phyloP scores from a whole-genome alignment of 1,140 invertebrate species.

The Oedothorax gibbosus region DNA sequence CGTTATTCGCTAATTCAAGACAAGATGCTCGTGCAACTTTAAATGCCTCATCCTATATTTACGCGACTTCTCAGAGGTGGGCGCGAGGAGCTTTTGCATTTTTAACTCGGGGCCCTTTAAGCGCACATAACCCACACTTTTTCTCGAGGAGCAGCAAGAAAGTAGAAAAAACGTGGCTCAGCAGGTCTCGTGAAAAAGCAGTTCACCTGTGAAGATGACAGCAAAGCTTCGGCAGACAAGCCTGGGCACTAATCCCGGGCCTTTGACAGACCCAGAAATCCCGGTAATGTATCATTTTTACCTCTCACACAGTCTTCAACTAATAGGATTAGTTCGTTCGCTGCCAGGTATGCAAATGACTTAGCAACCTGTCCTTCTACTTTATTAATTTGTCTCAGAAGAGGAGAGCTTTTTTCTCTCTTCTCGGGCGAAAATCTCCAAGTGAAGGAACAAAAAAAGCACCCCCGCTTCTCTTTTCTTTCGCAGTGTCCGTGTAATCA shows the following conservation, averaged over 20 bases:
- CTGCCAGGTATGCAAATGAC: conserved; percentile 62
- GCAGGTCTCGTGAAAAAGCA: conserved; percentile 53
- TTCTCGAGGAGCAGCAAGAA: conserved; percentile 16
- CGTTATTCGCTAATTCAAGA: conserved; percentile 22
- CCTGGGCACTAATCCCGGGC: conserved; percentile 52
- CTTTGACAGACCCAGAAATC: conserved; percentile 62
- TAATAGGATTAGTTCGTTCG: conserved; percentile 56
- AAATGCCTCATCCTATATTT: conserved; percentile 58
- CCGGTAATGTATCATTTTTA: conserved; percentile 62
- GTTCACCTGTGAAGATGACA: conserved; percentile 48
- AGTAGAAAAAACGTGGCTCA: conserved; percentile 32
- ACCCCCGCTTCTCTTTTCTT: neutral
- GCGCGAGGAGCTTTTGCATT: conserved; percentile 58
- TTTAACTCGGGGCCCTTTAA: conserved; percentile 50
- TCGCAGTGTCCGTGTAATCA: conserved; percentile 60
- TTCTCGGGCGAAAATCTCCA: conserved; percentile 48
- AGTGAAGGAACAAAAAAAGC: conserved; percentile 35
- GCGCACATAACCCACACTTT: conserved; percentile 49
- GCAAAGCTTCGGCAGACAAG: conserved; percentile 56
- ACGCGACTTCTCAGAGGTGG: conserved; percentile 26
- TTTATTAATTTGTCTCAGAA: conserved; percentile 62
- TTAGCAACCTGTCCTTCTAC: conserved; percentile 62
- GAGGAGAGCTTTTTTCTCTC: conserved; percentile 30
- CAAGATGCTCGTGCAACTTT: conserved; percentile 51
- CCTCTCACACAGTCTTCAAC: conserved; percentile 45